These are phyloP conservation scores for Agrochola lychnidis DNA, from an alignment of 2,888 invertebrate species.

Conservation along the genomic window DNA sequence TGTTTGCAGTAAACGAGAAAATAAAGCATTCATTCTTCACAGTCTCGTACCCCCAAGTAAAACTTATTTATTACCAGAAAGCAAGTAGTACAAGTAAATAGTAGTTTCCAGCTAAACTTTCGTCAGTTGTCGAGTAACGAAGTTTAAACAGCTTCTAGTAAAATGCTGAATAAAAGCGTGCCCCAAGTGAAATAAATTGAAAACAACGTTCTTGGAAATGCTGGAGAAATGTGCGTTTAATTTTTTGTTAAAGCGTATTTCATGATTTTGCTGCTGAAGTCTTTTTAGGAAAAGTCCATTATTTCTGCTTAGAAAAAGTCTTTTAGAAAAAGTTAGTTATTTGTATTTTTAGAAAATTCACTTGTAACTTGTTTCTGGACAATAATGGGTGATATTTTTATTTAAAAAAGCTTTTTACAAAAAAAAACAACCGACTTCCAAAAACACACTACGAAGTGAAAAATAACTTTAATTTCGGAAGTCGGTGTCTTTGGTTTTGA, in stretches of 20 bases:
- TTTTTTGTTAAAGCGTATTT: not conserved
- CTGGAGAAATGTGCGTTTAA: not conserved
- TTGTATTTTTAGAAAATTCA: not conserved
- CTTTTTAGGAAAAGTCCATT: not conserved
- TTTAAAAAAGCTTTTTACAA: no score
- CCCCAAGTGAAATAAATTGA: conserved; percentile 32
- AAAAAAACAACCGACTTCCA: no score
- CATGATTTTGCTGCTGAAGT: not conserved
- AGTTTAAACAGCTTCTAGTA: conserved; percentile 12
- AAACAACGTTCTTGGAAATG: conserved; percentile 21
- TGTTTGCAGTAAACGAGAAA: not conserved
- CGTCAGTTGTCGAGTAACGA: conserved; percentile 3
- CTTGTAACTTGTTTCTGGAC: no score
- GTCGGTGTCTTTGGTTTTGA: no score
- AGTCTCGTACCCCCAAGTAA: conserved; percentile 7
- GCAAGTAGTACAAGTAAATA: conserved; percentile 7
- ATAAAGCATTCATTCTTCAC: not conserved
- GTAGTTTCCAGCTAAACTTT: conserved; percentile 29
- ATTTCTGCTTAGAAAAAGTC: not conserved
- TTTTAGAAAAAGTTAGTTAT: not conserved
- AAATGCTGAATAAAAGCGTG: conserved; percentile 14
- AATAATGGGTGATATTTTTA: no score
- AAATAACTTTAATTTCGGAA: no score
- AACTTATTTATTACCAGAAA: conserved; percentile 24
- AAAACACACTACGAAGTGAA: no score